Evolutionary conservation across 2,888 invertebrate genomes (phyloP), one percentile per base, ranked within the genome.

Genomic region (Neria commutata): DNA sequence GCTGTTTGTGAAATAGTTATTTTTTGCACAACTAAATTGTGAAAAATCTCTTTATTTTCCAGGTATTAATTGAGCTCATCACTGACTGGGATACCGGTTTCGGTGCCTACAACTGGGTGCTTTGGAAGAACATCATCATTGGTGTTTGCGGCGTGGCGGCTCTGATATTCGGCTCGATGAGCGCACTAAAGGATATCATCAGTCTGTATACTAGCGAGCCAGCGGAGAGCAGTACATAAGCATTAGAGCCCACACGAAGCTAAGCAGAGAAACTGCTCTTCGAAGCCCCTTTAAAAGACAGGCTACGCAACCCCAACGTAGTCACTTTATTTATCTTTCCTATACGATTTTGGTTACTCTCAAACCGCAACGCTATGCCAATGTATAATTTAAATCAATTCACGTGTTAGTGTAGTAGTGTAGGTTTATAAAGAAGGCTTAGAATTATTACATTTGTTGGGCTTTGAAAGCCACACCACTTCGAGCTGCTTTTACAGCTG

Each of bases 21-120:
- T 34, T 42, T 17, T 6, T 47, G 23, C 16, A 25, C 19, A 40
- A 37, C 14, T 42, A 52, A 16, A 51, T 23, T 33, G 8, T 47
- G 8, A n/a, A n/a, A n/a, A n/a, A n/a, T n/a, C n/a, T 25, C 10
- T 53, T 49, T 6, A 45, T 21, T 19, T 50, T 50, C n/a, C 42
- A 81, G 82, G 80, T 86, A 2, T 84, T 91, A 60, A 90, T 97
- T 63, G 95, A 96, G 83, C 86, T 91, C 3, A 85, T 95, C 62
- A 92, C 92, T 0, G 92, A 87, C 79, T 94, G 94, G 93, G 89
- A 93, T 57, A 87, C 88, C 65, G 92, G 92, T 40, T 92, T 91
- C 62, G 92, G 92, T 5, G 82, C 83, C 46, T 85, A 80, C 65
- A 86, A 90, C 67, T 92, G 89, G 87, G 85, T 91, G 11, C 83